phyloP scores from a whole-genome alignment of 1,140 invertebrate genomes.

The Phymorhynchus buccinoides region DNA sequence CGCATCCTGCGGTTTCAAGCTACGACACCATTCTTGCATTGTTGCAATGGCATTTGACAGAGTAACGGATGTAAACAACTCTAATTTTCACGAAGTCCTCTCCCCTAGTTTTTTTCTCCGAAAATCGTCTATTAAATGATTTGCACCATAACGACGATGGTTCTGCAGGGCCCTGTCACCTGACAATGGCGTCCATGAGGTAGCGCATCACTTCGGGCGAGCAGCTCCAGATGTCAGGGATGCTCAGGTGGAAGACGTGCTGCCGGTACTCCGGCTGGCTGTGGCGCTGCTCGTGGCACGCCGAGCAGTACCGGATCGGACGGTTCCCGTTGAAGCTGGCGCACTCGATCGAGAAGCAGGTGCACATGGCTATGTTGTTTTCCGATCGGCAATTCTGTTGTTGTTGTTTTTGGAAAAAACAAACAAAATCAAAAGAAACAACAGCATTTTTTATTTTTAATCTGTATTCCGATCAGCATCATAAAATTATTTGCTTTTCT shows the following conservation, averaged over 20 bases:
- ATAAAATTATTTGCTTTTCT: not conserved
- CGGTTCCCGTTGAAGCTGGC: slow-evolving; percentile 95
- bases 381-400: slow-evolving; percentile 91
- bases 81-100: too few relatives aligned
- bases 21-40: too few relatives aligned
- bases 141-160: too few relatives aligned
- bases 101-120: too few relatives aligned
- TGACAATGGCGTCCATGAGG: slow-evolving; percentile 96
- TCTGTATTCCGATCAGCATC: too few relatives aligned
- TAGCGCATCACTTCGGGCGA: slow-evolving; percentile 92
- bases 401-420: slow-evolving; percentile 76
- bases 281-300: slow-evolving; percentile 82
- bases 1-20: too few relatives aligned
- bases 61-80: too few relatives aligned
- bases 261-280: slow-evolving; percentile 85
- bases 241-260: slow-evolving; percentile 90
- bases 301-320: slow-evolving; percentile 91
- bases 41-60: too few relatives aligned
- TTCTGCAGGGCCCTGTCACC: slow-evolving; percentile 73
- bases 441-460: too few relatives aligned
- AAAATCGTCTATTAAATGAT: too few relatives aligned
- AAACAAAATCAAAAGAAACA: not conserved
- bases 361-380: slow-evolving; percentile 94
- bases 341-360: slow-evolving; percentile 97
- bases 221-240: slow-evolving; percentile 86